Conservation (phyloP, 2,888 invertebrate genomes). For the Heliothis peltigera region DNA sequence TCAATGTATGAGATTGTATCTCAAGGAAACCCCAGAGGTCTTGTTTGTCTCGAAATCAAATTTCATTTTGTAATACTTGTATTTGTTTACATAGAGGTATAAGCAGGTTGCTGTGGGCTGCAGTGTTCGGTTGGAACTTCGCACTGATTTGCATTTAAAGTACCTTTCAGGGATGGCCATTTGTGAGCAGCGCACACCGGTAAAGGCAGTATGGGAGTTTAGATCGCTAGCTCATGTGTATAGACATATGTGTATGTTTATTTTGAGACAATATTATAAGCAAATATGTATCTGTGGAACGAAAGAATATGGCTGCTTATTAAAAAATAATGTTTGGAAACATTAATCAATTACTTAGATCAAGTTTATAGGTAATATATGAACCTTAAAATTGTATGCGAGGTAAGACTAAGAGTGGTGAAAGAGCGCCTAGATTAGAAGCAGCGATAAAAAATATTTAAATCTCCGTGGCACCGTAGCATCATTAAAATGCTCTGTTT, state of each 20-base stretch:
- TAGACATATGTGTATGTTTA: slow-evolving; percentile 54
- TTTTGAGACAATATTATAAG: slow-evolving; percentile 53
- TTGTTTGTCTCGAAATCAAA: slow-evolving; percentile 3
- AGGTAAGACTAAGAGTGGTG: slow-evolving; percentile 10
- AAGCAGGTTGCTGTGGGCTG: slow-evolving; percentile 29
- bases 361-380: not conserved
- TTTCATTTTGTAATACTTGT: slow-evolving; percentile 26
- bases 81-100: slow-evolving; percentile 41
- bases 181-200: slow-evolving; percentile 62
- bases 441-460: slow-evolving; percentile 48
- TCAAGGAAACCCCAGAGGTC: not conserved
- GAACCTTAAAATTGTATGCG: slow-evolving; percentile 10
- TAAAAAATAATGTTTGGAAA: no score
- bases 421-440: slow-evolving; percentile 31
- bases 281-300: no score
- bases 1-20: slow-evolving; percentile 1
- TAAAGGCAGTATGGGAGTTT: slow-evolving; percentile 51
- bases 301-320: no score
- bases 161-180: slow-evolving; percentile 74
- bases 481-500: slow-evolving; percentile 73
- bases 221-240: slow-evolving; percentile 53
- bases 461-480: slow-evolving; percentile 61
- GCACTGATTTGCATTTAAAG: slow-evolving; percentile 82
- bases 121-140: slow-evolving; percentile 69
- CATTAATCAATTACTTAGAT: no score